These are phyloP conservation scores for Amphimallon solstitiale DNA, from an alignment of 2,888 invertebrate genomes.

Conservation along the genomic window DNA sequence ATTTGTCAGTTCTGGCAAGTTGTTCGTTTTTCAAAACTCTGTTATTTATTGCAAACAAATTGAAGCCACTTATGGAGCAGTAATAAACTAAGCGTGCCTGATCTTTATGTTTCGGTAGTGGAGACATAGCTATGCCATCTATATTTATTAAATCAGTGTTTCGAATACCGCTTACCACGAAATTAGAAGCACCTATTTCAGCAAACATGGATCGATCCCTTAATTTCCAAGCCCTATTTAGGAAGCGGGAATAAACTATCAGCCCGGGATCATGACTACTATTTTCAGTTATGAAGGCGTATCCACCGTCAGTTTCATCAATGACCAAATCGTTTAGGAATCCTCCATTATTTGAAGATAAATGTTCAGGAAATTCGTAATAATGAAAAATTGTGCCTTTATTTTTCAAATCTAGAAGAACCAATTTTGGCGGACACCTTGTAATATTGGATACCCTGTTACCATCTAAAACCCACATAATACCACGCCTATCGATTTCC, in stretches of 20 bases:
- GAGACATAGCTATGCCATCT: slow-evolving; percentile 78
- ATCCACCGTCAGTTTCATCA: slow-evolving; percentile 67
- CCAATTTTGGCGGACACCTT: slow-evolving; percentile 34
- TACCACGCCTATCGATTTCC: slow-evolving; percentile 76
- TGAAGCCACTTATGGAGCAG: slow-evolving; percentile 51
- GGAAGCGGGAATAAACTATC: slow-evolving; percentile 71
- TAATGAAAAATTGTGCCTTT: slow-evolving; percentile 26
- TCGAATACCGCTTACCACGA: slow-evolving; percentile 70
- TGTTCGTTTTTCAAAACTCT: slow-evolving; percentile 69
- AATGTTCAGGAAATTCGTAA: slow-evolving; percentile 51
- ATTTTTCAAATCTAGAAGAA: slow-evolving; percentile 35
- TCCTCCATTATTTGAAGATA: slow-evolving; percentile 67
- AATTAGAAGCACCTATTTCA: slow-evolving; percentile 67
- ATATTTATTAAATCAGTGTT: slow-evolving; percentile 70
- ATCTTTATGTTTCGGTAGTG: slow-evolving; percentile 62
- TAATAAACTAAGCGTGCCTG: slow-evolving; percentile 52
- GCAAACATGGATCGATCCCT: slow-evolving; percentile 75
- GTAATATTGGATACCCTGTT: slow-evolving; percentile 64
- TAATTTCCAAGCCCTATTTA: slow-evolving; percentile 70
- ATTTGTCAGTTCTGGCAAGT: slow-evolving; percentile 51
- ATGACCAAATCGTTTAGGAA: slow-evolving; percentile 76
- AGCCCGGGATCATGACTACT: slow-evolving; percentile 73
- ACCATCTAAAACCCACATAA: slow-evolving; percentile 77
- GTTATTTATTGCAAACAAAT: slow-evolving; percentile 72
- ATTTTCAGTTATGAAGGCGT: slow-evolving; percentile 75